phyloP scores from a whole-genome alignment of 2,888 invertebrate genomes.

The Polylopha cassiicola region DNA sequence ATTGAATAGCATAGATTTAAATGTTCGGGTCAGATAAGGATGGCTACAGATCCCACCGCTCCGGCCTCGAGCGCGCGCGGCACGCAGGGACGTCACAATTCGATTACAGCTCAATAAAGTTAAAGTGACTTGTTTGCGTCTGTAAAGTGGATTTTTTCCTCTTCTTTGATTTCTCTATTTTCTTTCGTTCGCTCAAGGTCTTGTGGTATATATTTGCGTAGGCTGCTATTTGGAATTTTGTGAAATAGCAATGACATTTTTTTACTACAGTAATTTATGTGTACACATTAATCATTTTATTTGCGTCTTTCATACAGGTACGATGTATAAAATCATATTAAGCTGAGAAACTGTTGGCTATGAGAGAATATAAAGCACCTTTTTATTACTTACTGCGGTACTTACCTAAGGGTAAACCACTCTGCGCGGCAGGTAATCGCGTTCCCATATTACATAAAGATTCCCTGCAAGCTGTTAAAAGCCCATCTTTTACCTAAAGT shows the following conservation, averaged over 20 bases:
- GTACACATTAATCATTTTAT: no score
- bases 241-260: no score
- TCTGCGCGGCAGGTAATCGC: slow-evolving; percentile 8
- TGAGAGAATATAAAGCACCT: no score
- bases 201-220: slow-evolving; percentile 32
- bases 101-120: slow-evolving; percentile 78
- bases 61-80: slow-evolving; percentile 50
- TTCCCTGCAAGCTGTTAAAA: slow-evolving; percentile 46
- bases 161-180: slow-evolving; percentile 62
- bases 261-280: no score
- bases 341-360: no score
- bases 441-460: slow-evolving; percentile 27
- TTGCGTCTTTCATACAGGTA: no score
- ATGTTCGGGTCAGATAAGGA: slow-evolving; percentile 75
- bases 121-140: slow-evolving; percentile 77
- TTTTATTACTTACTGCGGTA: no score
- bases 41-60: slow-evolving; percentile 64
- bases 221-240: slow-evolving; percentile 28
- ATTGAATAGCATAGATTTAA: slow-evolving; percentile 78
- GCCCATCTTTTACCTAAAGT: slow-evolving; percentile 58
- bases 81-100: slow-evolving; percentile 75
- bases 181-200: slow-evolving; percentile 39
- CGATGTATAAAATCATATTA: no score
- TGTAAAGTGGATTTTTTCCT: slow-evolving; percentile 75
- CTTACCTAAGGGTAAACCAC: slow-evolving; percentile 1